Evolutionary conservation across 2,888 invertebrate genomes (phyloP), one percentile per base, ranked within the genome.

Genomic region (Melieria crassipennis): DNA sequence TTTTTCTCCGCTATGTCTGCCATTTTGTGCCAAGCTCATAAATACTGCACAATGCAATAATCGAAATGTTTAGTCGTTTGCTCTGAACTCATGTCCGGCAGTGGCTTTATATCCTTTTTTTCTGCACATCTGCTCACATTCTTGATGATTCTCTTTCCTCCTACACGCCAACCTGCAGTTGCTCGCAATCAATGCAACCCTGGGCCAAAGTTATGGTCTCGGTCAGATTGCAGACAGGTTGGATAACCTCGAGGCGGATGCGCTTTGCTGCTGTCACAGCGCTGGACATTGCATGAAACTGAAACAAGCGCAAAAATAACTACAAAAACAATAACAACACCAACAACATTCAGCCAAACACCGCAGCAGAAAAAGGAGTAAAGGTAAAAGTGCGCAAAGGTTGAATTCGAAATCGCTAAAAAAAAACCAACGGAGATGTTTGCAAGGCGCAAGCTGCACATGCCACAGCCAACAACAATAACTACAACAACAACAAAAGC

Each of bases 161-260:
- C 30, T 30, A 30, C 30, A 30, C 30, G 30, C 30, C 30, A 30
- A 30, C 30, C 30, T 30, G 30, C 30, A 30, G 30, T 30, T 30
- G 30, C 30, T 30, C 30, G 30, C 30, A 30, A 30, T 30, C 30
- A 30, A 30, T 30, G 30, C 30, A 30, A 30, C 30, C 30, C 30
- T 30, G 30, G 30, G 30, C 30, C 30, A 61, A 72, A 71, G 65
- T 75, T 73, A 73, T 73, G 68, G 71, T 69, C 68, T 75, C 61
- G 70, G 71, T 73, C 68, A 70, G 71, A 75, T 65, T 71, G 75
- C 69, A 75, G 75, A 75, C 75, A 75, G 71, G 73, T 75, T 66
- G 73, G 73, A 70, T 75, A 73, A 75, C 73, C 75, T 55, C 63
- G 62, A 71, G 71, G 73, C 72, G 56, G 30, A 45, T 46, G 48